phyloP scores from a whole-genome alignment of 2,888 invertebrate genomes.

The Willowsia nigromaculata region DNA sequence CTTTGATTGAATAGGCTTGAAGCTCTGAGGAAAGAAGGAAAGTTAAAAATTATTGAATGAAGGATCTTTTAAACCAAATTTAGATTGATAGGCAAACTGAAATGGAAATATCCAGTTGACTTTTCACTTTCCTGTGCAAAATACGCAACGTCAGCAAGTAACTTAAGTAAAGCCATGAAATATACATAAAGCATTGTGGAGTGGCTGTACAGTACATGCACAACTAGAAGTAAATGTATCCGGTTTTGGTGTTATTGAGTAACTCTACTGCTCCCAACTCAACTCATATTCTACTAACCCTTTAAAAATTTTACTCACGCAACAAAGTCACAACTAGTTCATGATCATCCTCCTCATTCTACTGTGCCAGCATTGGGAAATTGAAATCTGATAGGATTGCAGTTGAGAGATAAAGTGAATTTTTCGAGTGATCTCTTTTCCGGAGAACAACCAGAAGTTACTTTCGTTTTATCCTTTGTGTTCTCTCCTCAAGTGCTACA shows the following conservation, averaged over 20 bases:
- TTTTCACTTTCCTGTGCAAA: neutral
- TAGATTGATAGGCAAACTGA: neutral
- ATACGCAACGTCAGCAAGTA: neutral
- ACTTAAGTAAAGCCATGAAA: neutral
- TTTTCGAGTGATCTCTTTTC: neutral
- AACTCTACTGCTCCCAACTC: neutral
- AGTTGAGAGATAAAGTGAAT: neutral
- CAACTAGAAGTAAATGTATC: neutral
- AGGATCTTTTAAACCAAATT: neutral
- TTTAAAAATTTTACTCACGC: constrained; percentile 37
- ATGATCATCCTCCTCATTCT: neutral
- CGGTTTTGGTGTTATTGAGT: neutral
- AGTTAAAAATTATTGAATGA: constrained; percentile 28
- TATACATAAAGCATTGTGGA: neutral
- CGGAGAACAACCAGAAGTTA: neutral
- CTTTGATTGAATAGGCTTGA: neutral
- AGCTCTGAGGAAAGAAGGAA: neutral
- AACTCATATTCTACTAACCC: neutral
- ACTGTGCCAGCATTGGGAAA: constrained; percentile 26
- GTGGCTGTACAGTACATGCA: too few relatives aligned
- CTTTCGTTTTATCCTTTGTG: neutral
- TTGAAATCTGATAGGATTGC: constrained; percentile 38
- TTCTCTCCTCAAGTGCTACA: neutral
- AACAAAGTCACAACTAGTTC: neutral
- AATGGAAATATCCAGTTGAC: neutral